Evolutionary conservation across 1,140 invertebrate species (phyloP).

Genomic region (Melanaphis sacchari): DNA sequence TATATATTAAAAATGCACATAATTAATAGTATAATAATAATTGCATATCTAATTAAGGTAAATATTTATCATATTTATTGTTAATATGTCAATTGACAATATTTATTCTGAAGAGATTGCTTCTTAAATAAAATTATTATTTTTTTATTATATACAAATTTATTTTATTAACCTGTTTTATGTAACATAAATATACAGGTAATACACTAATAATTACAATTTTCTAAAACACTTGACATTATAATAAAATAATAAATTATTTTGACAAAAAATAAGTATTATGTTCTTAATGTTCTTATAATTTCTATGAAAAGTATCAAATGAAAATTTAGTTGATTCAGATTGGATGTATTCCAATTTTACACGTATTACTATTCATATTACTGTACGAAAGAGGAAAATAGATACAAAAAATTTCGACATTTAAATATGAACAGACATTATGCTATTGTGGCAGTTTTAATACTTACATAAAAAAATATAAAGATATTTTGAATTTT

Average conservation of each 20-base stretch:
- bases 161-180: neutral
- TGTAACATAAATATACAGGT: neutral
- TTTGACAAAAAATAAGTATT: neutral
- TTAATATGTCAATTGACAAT: neutral
- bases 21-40: neutral
- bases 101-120: neutral
- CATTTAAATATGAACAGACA: neutral
- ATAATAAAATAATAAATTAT: neutral
- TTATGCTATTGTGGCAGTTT: neutral
- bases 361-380: neutral
- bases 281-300: neutral
- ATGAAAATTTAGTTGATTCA: neutral
- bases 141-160: neutral
- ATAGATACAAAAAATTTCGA: accelerated
- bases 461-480: neutral
- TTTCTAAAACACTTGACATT: neutral
- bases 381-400: neutral
- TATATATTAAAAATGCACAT: neutral
- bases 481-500: neutral
- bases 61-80: neutral
- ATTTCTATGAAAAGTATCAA: neutral
- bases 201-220: too few relatives aligned
- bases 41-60: neutral
- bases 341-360: neutral
- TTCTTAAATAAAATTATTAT: neutral